Evolutionary conservation across 2,113 vertebrate genomes (phyloP).

Genomic region (Callospermophilus lateralis): DNA sequence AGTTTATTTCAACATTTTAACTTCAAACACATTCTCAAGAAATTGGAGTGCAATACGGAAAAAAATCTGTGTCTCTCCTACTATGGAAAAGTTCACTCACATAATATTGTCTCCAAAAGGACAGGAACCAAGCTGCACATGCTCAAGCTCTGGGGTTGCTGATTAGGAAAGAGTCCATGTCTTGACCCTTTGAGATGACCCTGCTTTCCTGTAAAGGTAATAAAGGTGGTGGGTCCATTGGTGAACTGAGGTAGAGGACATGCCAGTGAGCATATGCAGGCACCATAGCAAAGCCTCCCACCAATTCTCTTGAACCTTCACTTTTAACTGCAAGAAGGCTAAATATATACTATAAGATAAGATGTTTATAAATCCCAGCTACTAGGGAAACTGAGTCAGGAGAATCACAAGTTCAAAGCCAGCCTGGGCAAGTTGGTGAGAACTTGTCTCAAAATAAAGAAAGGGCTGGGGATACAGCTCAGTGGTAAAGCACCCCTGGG

Average conservation of each 20-base stretch:
- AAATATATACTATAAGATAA: background rate
- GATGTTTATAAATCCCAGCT: background rate
- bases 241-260: background rate
- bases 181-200: background rate
- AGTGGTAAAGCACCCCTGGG: no score
- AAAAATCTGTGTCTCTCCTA: conserved; percentile 2
- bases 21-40: conserved; percentile 59
- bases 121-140: background rate
- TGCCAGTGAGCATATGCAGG: background rate
- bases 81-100: conserved; percentile 29
- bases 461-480: no score
- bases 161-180: background rate
- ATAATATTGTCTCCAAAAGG: background rate
- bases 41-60: background rate
- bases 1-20: conserved; percentile 59
- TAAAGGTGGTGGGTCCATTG: background rate
- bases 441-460: no score
- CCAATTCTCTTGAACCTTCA: background rate
- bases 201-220: background rate
- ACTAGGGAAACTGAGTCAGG: no score
- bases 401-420: no score
- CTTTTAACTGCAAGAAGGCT: background rate
- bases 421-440: no score
- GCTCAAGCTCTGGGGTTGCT: background rate
- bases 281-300: background rate